Evolutionary conservation across 2,113 vertebrate species (phyloP), one percentile per base, ranked within the genome.

Genomic region (Dolichotis patagonum): DNA sequence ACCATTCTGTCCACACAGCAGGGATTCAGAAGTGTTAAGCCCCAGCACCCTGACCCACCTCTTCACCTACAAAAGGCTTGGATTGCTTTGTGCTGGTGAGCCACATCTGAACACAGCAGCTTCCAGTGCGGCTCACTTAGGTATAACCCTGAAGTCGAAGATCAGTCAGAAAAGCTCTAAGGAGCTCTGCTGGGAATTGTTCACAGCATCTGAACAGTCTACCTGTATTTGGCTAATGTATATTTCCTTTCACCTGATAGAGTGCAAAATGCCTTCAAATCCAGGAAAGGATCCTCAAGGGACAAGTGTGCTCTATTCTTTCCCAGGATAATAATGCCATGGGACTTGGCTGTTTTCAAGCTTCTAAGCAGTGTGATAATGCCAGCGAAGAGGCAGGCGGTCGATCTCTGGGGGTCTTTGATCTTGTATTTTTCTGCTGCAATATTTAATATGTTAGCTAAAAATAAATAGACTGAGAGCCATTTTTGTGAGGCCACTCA

Each of bases 171-270:
- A 95, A 60, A 82, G 78, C 96, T 93, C 88, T 69, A 88, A 93
- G 90, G 60, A 78, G 71, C 92, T 89, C 97, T 90, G 7, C 2
- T 46, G 95, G 94, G 93, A 95, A 9, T 69, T 41, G 67, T 95
- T 96, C 30, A 84, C 10, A 90, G 87, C 87, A n/a, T 62, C 60
- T 73, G 94, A 90, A 62, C 62, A 38, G 92, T 62, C 88, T 92
- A 88, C 90, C 92, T 91, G 49, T 85, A 63, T 96, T 93, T 95
- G 92, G 93, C 91, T 97, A 90, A 95, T 95, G 90, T 63, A 87
- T 58, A 26, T 90, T 97, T 93, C 94, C 95, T 96, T 91, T 94
- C 10, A 32, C 91, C 46, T 83, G 95, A 95, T 65, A 73, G 75
- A 96, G 35, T 85, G 38, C 75, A 91, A 96, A 96, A 84, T 32